Evolutionary conservation across 2,888 invertebrate genomes (phyloP).

Genomic region (Amblyteles armatorius): DNA sequence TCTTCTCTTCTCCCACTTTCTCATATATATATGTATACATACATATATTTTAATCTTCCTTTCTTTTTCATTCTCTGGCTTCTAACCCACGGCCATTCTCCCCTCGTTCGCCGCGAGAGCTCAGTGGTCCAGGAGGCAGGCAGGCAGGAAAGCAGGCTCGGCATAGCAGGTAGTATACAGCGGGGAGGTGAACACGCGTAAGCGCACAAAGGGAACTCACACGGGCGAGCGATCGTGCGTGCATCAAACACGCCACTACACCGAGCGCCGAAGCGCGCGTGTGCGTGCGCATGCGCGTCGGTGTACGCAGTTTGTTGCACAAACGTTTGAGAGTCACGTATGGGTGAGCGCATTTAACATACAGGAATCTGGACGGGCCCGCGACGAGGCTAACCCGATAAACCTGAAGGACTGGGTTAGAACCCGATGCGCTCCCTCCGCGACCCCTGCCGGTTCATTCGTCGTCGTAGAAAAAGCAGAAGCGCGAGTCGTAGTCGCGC

Average conservation of each 20-base stretch:
- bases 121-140: conserved; percentile 53
- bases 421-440: conserved; percentile 49
- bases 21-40: background rate
- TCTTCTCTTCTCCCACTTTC: conserved; percentile 41
- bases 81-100: conserved; percentile 65
- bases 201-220: conserved; percentile 69
- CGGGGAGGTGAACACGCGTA: conserved; percentile 69
- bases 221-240: conserved; percentile 59
- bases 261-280: background rate
- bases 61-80: conserved; percentile 49
- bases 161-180: conserved; percentile 52
- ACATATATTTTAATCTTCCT: conserved; percentile 52
- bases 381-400: conserved; percentile 66
- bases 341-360: conserved; percentile 67
- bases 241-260: conserved; percentile 45
- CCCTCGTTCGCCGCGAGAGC: conserved; percentile 48
- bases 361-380: conserved; percentile 66
- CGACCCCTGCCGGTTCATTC: conserved; percentile 46
- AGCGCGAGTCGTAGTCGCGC: conserved; percentile 45
- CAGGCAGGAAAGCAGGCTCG: conserved; percentile 25
- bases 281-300: background rate
- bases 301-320: conserved; percentile 52
- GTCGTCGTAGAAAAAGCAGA: conserved; percentile 25
- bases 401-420: conserved; percentile 68
- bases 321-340: conserved; percentile 64